Percentiles rank a stretch among this genome's conserved stretches.
Conservation (phyloP, 2,113 vertebrate genomes). For the Tor tambroides region DNA sequence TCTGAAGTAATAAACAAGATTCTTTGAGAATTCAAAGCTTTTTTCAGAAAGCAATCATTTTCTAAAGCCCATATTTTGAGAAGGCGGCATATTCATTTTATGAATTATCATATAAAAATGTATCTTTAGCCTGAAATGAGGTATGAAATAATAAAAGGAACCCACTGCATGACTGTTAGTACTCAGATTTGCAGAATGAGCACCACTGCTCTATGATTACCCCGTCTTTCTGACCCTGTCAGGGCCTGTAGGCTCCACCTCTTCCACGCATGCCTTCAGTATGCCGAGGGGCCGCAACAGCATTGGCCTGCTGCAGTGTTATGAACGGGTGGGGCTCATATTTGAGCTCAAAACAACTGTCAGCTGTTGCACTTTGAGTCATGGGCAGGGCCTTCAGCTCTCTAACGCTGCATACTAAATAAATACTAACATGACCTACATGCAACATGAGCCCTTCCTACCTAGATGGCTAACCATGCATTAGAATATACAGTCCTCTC, state of each 20-base stretch:
- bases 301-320: slow-evolving; percentile 58
- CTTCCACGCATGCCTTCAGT: slow-evolving; percentile 50
- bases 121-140: neutral
- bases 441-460: neutral
- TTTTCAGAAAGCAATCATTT: neutral
- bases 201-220: neutral
- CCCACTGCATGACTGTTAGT: neutral
- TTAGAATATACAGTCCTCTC: neutral
- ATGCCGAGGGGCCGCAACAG: slow-evolving; percentile 61
- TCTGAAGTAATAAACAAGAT: neutral
- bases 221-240: slow-evolving; percentile 52
- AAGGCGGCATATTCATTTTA: too few relatives aligned
- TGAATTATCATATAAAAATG: neutral
- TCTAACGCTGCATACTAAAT: slow-evolving; percentile 33
- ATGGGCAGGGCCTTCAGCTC: slow-evolving; percentile 18
- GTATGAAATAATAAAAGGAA: neutral
- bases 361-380: slow-evolving; percentile 41
- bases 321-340: slow-evolving; percentile 46
- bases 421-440: slow-evolving; percentile 41
- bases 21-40: neutral
- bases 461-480: neutral
- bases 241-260: slow-evolving; percentile 55
- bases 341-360: slow-evolving; percentile 58
- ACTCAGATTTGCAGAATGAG: neutral
- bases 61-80: neutral